A percentile compares a stretch with the other conserved stretches of the same genome.
Conservation (phyloP, 1,140 invertebrate species). For the Pseudachorutes palmiensis region DNA sequence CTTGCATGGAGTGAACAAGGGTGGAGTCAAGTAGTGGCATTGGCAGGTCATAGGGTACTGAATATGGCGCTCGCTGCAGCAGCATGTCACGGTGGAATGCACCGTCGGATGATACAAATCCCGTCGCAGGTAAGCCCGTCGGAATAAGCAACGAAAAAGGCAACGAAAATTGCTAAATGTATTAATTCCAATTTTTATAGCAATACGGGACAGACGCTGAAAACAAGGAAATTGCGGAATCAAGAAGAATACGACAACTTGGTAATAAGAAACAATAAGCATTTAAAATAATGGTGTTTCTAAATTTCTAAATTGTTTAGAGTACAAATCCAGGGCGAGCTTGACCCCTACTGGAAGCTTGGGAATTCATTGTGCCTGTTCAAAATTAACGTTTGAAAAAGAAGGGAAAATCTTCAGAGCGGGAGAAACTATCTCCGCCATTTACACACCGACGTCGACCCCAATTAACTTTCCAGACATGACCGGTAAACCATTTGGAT, state of each 20-base stretch:
- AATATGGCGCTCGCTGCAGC: background rate
- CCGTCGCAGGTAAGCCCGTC: too few relatives aligned
- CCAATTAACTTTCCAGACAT: background rate
- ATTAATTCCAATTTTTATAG: too few relatives aligned
- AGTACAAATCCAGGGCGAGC: background rate
- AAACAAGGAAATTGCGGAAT: background rate
- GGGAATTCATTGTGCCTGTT: background rate
- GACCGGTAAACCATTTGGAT: too few relatives aligned
- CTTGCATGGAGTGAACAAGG: too few relatives aligned
- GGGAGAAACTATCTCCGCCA: background rate
- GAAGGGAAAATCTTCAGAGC: background rate
- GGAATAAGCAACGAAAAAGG: too few relatives aligned
- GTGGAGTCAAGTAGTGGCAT: too few relatives aligned
- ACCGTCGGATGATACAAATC: background rate
- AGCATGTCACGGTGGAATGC: background rate
- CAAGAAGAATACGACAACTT: background rate
- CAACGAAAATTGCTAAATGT: too few relatives aligned
- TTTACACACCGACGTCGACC: background rate
- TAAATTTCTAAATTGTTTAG: too few relatives aligned
- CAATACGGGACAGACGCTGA: too few relatives aligned
- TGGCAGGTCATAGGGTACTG: too few relatives aligned
- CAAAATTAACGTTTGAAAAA: background rate
- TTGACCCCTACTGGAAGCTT: background rate
- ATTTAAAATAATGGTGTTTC: too few relatives aligned
- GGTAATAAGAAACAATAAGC: background rate